A percentile compares a stretch with the other conserved stretches of the same genome.
Evolutionary conservation across 2,113 vertebrate genomes (phyloP).

Genomic region (Pseudopipra pipra): DNA sequence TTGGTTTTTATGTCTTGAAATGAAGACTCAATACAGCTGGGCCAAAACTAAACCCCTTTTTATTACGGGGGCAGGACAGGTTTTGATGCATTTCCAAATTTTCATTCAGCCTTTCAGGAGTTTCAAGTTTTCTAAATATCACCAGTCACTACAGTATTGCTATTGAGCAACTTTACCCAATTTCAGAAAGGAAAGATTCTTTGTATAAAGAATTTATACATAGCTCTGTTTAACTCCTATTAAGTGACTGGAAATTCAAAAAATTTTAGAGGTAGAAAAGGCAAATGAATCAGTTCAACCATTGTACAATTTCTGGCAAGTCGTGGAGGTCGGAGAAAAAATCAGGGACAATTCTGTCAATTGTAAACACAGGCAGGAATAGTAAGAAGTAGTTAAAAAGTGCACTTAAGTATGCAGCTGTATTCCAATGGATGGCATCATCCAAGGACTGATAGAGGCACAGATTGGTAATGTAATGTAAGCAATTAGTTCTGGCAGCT

Average conservation of each 20-base stretch:
- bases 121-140: neutral
- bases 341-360: neutral
- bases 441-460: constrained; percentile 41
- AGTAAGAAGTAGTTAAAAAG: constrained; percentile 23
- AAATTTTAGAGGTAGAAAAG: neutral
- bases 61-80: neutral
- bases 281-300: neutral
- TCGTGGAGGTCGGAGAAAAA: neutral
- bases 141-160: neutral
- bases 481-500: constrained; percentile 68
- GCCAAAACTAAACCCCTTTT: neutral
- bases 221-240: neutral
- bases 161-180: neutral
- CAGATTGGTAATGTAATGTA: constrained; percentile 54
- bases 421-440: constrained; percentile 48
- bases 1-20: neutral
- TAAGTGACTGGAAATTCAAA: neutral
- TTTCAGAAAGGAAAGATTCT: neutral
- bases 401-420: constrained; percentile 50
- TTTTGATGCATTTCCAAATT: neutral
- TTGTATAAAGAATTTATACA: neutral
- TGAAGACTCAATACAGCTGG: neutral
- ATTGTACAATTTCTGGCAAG: neutral
- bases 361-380: neutral
- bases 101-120: neutral